A percentile compares a stretch with the other conserved stretches of the same genome.
These are phyloP conservation scores for Peromyscus melanophrys DNA, from an alignment of 2,797 vertebrate genomes.

Conservation along the genomic window DNA sequence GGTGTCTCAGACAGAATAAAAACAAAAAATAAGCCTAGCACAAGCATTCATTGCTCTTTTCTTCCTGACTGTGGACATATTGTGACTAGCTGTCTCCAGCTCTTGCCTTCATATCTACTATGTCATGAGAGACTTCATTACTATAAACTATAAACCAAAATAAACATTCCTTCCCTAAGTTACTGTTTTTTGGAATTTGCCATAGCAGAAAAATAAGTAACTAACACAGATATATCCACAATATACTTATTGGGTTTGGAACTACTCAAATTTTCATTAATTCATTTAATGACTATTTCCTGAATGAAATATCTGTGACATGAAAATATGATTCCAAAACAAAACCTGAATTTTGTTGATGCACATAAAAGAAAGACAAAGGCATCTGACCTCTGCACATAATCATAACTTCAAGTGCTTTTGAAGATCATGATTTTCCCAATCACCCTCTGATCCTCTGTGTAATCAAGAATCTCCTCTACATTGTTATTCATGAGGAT, in stretches of 20 bases:
- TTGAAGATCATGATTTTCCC: neutral
- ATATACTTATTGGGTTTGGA: neutral
- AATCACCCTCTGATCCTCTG: neutral
- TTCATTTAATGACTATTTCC: constrained; percentile 45
- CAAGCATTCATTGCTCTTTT: neutral
- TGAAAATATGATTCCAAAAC: neutral
- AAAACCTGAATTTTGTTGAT: constrained; percentile 24
- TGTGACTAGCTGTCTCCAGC: neutral
- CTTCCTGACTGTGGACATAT: no score
- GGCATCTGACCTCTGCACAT: neutral
- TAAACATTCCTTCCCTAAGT: neutral
- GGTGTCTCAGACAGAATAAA: neutral
- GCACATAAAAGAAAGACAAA: neutral
- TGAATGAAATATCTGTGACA: neutral
- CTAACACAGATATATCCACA: neutral
- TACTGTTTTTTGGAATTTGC: neutral
- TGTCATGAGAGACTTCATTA: neutral
- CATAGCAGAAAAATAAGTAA: neutral
- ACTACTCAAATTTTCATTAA: constrained; percentile 13
- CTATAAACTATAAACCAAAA: neutral
- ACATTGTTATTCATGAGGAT: constrained; percentile 5
- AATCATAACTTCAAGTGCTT: constrained; percentile 29
- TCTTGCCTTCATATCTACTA: neutral
- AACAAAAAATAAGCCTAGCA: neutral
- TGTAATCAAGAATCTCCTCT: neutral